A percentile compares a stretch with the other conserved stretches of the same genome.
Evolutionary conservation across 2,888 invertebrate genomes (phyloP).

Genomic region (Charanyca ferruginea): DNA sequence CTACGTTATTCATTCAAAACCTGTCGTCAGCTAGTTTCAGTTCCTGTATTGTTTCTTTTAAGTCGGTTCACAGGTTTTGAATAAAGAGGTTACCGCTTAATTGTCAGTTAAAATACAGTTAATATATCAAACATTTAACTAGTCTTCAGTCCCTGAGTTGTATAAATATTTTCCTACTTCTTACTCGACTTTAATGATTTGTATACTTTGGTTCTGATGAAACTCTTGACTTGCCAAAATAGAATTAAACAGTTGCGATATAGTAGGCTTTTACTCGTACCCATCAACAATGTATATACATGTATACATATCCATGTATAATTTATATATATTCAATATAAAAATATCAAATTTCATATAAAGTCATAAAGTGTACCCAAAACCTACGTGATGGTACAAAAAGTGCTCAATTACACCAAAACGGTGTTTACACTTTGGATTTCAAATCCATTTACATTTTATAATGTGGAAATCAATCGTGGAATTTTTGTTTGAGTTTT

Average conservation of each 20-base stretch:
- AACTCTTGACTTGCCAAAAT: conserved; percentile 90
- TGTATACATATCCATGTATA: conserved; percentile 91
- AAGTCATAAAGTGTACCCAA: conserved; percentile 92
- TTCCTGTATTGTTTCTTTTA: conserved; percentile 84
- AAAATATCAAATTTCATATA: conserved; percentile 91
- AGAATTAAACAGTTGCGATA: conserved; percentile 91
- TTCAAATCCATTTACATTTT: conserved; percentile 87
- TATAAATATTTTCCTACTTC: conserved; percentile 91
- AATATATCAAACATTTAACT: conserved; percentile 91
- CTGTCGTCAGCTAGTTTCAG: conserved; percentile 86
- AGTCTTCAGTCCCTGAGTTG: conserved; percentile 91
- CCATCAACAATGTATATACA: conserved; percentile 91
- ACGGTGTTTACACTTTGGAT: conserved; percentile 86
- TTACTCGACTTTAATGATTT: conserved; percentile 91
- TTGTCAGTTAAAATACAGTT: conserved; percentile 90
- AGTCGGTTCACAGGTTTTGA: conserved; percentile 90
- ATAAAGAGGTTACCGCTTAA: conserved; percentile 87
- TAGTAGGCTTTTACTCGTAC: conserved; percentile 90
- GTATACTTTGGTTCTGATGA: conserved; percentile 91
- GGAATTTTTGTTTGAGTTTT: conserved; percentile 87
- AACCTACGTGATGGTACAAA: conserved; percentile 91
- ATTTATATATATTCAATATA: conserved; percentile 91
- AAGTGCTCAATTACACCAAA: conserved; percentile 87
- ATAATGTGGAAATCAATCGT: conserved; percentile 89
- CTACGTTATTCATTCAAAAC: conserved; percentile 89